Conservation (phyloP, 2,888 invertebrate species). For the Nemapogon koenigi region DNA sequence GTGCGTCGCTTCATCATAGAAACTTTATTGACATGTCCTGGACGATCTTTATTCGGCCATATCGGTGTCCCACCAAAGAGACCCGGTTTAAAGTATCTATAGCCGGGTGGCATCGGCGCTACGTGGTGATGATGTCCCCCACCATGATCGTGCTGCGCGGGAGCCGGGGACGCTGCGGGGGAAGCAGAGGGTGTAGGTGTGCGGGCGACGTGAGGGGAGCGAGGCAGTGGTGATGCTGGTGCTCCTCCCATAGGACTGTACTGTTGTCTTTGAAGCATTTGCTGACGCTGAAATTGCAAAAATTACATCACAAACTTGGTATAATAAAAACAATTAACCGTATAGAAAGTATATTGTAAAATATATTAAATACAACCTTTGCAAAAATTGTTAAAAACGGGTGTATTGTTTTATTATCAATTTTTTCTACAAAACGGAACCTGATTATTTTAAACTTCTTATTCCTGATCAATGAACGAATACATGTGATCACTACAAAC, state of each 20-base stretch:
- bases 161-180: constrained; percentile 39
- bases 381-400: too few species aligned
- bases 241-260: constrained; percentile 60
- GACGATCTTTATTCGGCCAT: constrained; percentile 59
- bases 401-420: too few species aligned
- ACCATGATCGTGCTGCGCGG: constrained; percentile 24
- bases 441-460: too few species aligned
- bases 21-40: constrained; percentile 48
- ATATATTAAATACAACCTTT: too few species aligned
- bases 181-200: constrained; percentile 47
- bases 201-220: constrained; percentile 64
- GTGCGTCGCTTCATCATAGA: constrained; percentile 67
- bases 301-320: not conserved
- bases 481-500: too few species aligned
- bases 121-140: constrained; percentile 46
- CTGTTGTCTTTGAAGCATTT: constrained; percentile 54
- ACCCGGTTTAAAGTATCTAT: constrained; percentile 67
- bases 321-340: not conserved
- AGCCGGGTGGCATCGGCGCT: constrained; percentile 49
- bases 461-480: too few species aligned
- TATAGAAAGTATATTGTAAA: too few species aligned
- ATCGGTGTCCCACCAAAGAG: constrained; percentile 72
- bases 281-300: constrained; percentile 44
- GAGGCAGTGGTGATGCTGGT: constrained; percentile 64
- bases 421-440: too few species aligned